Conservation (phyloP, 2,797 vertebrate genomes). For the Antennarius maculatus region DNA sequence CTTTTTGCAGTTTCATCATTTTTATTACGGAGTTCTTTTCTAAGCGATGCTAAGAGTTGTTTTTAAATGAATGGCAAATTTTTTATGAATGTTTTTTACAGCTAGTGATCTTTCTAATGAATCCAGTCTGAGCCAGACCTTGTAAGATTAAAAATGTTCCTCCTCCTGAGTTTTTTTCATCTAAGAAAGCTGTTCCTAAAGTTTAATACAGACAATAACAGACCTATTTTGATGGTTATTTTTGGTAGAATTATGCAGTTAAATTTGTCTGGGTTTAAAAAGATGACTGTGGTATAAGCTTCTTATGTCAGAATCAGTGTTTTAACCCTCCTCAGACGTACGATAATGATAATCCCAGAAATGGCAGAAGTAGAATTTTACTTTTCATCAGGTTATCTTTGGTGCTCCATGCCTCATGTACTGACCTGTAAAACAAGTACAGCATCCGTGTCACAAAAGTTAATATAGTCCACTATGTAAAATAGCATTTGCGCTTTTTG, state of each 20-base stretch:
- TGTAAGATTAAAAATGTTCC: constrained; percentile 13
- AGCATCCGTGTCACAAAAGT: constrained; percentile 84
- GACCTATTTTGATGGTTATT: background rate
- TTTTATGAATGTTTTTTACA: constrained; percentile 23
- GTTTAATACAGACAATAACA: constrained; percentile 4
- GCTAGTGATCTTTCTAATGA: constrained; percentile 17
- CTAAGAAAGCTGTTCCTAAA: constrained; percentile 1
- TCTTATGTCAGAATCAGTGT: background rate
- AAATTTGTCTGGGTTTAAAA: background rate
- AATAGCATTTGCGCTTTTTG: constrained; percentile 57
- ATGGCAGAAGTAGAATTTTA: background rate
- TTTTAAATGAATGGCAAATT: constrained; percentile 24
- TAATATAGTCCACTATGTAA: constrained; percentile 58
- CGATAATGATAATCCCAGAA: constrained; percentile 14
- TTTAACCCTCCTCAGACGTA: constrained; percentile 30
- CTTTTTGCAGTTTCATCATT: constrained; percentile 31
- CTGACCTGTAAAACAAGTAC: constrained; percentile 87
- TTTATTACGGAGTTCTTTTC: constrained; percentile 28
- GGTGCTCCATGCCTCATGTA: constrained; percentile 78
- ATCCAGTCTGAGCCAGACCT: constrained; percentile 7
- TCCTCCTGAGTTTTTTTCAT: constrained; percentile 9
- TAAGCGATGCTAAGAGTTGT: constrained; percentile 19
- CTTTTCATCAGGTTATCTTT: constrained; percentile 55
- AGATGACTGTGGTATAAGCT: background rate
- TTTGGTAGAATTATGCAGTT: background rate